Percentiles rank a stretch among this genome's conserved stretches.
These are phyloP conservation scores for Leptinotarsa peninsularis DNA, from an alignment of 2,888 invertebrate species.

Conservation along the genomic window DNA sequence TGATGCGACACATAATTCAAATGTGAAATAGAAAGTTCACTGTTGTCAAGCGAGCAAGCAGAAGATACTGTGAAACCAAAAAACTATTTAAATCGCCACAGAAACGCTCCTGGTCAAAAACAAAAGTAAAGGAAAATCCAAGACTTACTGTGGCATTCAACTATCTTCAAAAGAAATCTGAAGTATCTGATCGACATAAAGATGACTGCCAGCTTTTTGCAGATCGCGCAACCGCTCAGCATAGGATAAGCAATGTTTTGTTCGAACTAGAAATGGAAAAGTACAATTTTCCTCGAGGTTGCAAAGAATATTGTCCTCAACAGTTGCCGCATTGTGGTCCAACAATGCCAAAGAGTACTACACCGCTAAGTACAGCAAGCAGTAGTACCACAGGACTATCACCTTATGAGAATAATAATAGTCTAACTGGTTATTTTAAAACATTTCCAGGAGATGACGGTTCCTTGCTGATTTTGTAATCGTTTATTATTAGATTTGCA, in stretches of 20 bases:
- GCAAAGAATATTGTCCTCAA: conserved; percentile 14
- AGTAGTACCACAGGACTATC: conserved; percentile 3
- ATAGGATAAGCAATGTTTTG: conserved; percentile 13
- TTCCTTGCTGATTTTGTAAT: conserved; percentile 12
- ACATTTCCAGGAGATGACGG: conserved; percentile 14
- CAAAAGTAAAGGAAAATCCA: conserved; percentile 9
- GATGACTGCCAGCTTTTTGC: conserved; percentile 21
- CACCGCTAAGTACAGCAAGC: conserved; percentile 3
- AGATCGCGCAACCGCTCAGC: conserved; percentile 23
- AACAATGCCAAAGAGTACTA: conserved; percentile 17
- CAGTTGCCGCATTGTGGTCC: conserved; percentile 15
- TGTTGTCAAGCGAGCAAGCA: neutral
- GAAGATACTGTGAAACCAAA: conserved; percentile 3
- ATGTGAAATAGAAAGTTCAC: conserved; percentile 10
- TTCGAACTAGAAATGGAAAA: conserved; percentile 17
- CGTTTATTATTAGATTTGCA: conserved; percentile 19
- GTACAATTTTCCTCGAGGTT: conserved; percentile 19
- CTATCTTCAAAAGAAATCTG: conserved; percentile 10
- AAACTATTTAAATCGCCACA: conserved; percentile 1
- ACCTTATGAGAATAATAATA: conserved; percentile 1
- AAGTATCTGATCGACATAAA: conserved; percentile 7
- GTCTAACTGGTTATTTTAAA: neutral
- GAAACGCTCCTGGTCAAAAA: neutral
- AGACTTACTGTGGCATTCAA: neutral
- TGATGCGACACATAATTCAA: conserved; percentile 12